Conservation (phyloP, 1,140 invertebrate genomes). For the Zaprionus africanus region DNA sequence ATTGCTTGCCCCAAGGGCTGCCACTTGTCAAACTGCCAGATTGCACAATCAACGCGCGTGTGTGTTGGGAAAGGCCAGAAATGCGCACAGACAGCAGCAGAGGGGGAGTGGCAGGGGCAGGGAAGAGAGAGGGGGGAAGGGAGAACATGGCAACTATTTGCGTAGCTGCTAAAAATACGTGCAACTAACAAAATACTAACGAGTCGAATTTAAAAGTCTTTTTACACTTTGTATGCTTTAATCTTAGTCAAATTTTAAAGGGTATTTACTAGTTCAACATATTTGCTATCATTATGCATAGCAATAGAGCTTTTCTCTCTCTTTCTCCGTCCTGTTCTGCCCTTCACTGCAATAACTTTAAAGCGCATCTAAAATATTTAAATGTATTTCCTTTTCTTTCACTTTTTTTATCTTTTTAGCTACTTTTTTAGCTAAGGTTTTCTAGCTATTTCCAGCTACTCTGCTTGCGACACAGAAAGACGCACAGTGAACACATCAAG, state of each 20-base stretch:
- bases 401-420: neutral
- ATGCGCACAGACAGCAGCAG: slow-evolving; percentile 10
- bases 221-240: too few species aligned
- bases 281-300: too few species aligned
- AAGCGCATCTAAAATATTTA: slow-evolving; percentile 9
- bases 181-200: slow-evolving; percentile 2
- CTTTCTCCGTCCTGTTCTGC: neutral
- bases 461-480: slow-evolving; percentile 14
- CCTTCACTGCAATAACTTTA: slow-evolving; percentile 14
- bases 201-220: too few species aligned
- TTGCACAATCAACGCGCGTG: slow-evolving; percentile 61
- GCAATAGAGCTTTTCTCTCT: too few species aligned
- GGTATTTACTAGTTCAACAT: too few species aligned
- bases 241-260: too few species aligned
- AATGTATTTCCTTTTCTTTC: neutral
- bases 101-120: neutral
- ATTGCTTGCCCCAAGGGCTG: slow-evolving; percentile 42
- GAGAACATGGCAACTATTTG: slow-evolving; percentile 8
- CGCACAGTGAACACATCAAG: slow-evolving; percentile 17
- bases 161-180: slow-evolving; percentile 22
- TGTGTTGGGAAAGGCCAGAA: slow-evolving; percentile 71
- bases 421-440: neutral
- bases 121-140: neutral
- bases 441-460: slow-evolving; percentile 15
- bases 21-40: slow-evolving; percentile 73